Conservation (phyloP, 2,113 vertebrate species). For the Nerophis lumbriciformis region DNA sequence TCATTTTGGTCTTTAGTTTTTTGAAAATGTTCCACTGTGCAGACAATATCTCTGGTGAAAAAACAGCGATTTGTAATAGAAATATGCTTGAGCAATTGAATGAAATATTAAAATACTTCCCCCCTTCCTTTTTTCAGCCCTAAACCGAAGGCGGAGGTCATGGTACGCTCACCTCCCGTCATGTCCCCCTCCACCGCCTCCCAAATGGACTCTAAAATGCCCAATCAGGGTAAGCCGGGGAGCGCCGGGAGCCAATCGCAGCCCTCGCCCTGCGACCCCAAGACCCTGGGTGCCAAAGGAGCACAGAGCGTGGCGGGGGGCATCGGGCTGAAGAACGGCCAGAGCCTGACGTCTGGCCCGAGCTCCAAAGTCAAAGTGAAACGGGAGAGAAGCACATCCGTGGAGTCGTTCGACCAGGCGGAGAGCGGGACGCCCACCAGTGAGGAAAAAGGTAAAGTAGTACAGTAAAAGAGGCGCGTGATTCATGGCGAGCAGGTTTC, state of each 20-base stretch:
- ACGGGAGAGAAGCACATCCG: constrained; percentile 93
- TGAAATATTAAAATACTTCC: neutral
- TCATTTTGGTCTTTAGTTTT: no score
- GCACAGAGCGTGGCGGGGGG: constrained; percentile 85
- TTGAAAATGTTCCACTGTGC: no score
- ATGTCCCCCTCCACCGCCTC: constrained; percentile 97
- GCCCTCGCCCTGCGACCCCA: constrained; percentile 94
- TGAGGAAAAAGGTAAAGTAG: constrained; percentile 84
- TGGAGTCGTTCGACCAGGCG: constrained; percentile 94
- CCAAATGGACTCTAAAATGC: constrained; percentile 99
- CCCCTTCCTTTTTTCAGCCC: constrained; percentile 74
- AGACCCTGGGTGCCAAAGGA: constrained; percentile 75
- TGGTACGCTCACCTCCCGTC: constrained; percentile 97
- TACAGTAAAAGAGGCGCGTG: neutral
- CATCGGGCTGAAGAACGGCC: constrained; percentile 94
- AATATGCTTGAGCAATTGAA: neutral
- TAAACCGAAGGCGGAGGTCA: constrained; percentile 99
- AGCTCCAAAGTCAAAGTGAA: constrained; percentile 97
- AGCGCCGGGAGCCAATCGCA: constrained; percentile 93
- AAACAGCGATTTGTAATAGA: no score
- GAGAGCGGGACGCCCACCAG: constrained; percentile 89
- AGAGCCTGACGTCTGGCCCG: constrained; percentile 82
- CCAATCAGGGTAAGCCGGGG: constrained; percentile 97
- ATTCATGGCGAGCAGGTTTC: constrained; percentile 2
- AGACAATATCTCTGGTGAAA: no score